These are phyloP conservation scores for Rhagium mordax DNA, from an alignment of 2,888 invertebrate species.

Conservation along the genomic window DNA sequence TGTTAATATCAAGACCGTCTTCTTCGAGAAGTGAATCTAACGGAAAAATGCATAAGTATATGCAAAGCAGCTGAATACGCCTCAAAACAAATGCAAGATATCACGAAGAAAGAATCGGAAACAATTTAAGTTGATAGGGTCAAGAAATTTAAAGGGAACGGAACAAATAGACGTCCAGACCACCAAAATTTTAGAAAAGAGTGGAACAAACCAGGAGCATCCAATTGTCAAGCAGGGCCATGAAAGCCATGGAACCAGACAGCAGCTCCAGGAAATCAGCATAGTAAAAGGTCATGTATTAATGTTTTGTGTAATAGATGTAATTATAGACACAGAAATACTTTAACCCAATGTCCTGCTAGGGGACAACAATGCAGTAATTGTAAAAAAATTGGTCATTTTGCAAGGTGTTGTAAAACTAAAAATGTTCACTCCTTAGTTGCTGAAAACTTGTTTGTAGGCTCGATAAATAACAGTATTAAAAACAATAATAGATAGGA, in stretches of 20 bases:
- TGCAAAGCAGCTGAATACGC: background rate
- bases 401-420: background rate
- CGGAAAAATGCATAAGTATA: background rate
- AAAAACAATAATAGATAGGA: background rate
- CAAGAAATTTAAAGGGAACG: no score
- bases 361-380: conserved; percentile 2
- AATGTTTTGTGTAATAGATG: background rate
- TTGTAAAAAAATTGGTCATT: background rate
- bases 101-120: no score
- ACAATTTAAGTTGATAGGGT: no score
- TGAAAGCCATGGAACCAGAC: background rate
- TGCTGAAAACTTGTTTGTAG: background rate
- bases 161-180: background rate
- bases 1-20: background rate
- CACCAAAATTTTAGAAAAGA: background rate
- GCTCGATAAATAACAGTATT: background rate
- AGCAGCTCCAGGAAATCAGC: background rate
- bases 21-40: background rate
- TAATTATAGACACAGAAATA: background rate
- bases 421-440: background rate
- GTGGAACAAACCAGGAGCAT: background rate
- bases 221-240: background rate
- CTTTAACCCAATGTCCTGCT: background rate
- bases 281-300: background rate
- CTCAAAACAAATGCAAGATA: no score